Evolutionary conservation across 2,888 invertebrate species (phyloP), one percentile per base, ranked within the genome.

Genomic region (Brenthis ino): DNA sequence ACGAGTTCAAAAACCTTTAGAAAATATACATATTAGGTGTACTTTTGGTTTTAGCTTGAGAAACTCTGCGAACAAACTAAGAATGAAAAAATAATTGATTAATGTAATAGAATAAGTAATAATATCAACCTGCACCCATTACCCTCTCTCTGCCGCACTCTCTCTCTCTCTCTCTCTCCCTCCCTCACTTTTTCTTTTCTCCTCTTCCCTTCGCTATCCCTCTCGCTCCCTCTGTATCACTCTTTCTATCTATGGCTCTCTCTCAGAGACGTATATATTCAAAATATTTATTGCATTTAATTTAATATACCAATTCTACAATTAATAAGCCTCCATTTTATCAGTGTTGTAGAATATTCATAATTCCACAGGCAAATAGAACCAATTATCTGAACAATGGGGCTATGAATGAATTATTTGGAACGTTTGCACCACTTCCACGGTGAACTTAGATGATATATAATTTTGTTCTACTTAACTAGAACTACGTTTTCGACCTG

Each of bases 371-470:
- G 51, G 70, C 67, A 72, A 72, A 70, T 70, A 72, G 65, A 70
- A 65, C 65, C 72, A 72, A 72, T 72, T 72, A 72, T 48, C 58
- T 5, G 70, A 70, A 72, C 72, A 72, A 72, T 72, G 68, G 67
- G 6, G 33, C 63, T 60, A 70, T 66, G 68, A 72, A 72, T 72
- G 71, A 71, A 71, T 71, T 71, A 71, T 71, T 65, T 68, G 57
- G 53, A 66, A 20, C 61, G 37, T 33, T 56, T 48, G 61, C 50
- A 67, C 61, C 51, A 55, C 61, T 56, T 67, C 55, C 37, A 56
- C 55, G 56, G 33, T 43, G 37, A 63, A 67, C 61, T 67, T 51
- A 20, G 56, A 56, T 43, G 61, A 63, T 67, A 66, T 66, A 66
- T 66, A 60, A 50, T 50, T 50, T 60, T 54, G 53, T 20, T 48